Evolutionary conservation across 2,888 invertebrate genomes (phyloP), one percentile per base, ranked within the genome.

Genomic region (Hydriomena furcata): DNA sequence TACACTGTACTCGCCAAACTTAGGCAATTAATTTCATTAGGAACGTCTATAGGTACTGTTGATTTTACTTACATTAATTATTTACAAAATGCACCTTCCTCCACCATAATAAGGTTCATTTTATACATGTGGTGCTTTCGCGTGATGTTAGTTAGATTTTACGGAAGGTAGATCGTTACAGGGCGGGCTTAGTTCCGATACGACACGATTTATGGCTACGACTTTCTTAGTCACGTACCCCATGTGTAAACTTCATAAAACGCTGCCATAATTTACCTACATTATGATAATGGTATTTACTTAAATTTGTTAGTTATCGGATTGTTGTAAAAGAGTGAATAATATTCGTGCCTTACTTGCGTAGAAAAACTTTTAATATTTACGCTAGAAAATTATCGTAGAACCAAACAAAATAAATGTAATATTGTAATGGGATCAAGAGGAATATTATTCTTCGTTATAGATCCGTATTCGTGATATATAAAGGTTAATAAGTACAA

Each of bases 121-220:
- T n/a, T n/a, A n/a, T n/a, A n/a, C n/a, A n/a, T n/a, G 12, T 11
- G 2, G 25, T 20, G 12, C 25, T 37, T 32, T 37, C 6, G 25
- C 27, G 35, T 43, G 27, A 32, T 27, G 13, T 40, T 44, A 46
- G 44, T 28, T 30, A 41, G 41, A 53, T 36, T 46, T 57, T 55
- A 58, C 41, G 56, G 45, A 59, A 58, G 59, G 56, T 57, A 45
- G 61, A 60, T 66, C 58, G 65, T 70, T 65, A 62, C 49, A 63
- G 53, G 55, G 50, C 44, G 54, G 66, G 65, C 68, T 68, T 66
- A 67, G 65, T 73, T 71, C 71, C 67, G 70, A 73, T 74, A 71
- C 62, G 64, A 73, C 68, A 60, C 58, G 68, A 76, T 79, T 78
- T 71, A 71, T 70, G 65, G 51, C 66, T 55, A 70, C 70, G 71